Conservation (phyloP, 1,140 invertebrate species). For the Zophobas morio region DNA sequence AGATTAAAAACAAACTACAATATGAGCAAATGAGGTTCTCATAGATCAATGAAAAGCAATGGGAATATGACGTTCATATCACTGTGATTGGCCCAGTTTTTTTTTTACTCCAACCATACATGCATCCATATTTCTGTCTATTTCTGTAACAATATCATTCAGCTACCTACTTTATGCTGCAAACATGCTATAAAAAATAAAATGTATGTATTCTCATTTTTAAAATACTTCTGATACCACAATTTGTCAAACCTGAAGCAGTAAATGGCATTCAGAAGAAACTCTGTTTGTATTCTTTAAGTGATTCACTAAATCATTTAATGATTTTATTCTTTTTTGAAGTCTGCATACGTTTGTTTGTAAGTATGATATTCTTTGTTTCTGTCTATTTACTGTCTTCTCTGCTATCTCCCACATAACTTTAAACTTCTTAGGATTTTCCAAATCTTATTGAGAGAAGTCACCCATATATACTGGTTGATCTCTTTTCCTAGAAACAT, state of each 20-base stretch:
- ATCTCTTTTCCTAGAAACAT: conserved; percentile 21
- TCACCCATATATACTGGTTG: conserved; percentile 23
- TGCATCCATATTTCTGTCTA: no score
- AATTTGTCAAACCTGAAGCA: conserved; percentile 24
- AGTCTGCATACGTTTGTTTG: conserved; percentile 1
- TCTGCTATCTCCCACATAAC: conserved; percentile 27
- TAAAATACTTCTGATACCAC: not conserved
- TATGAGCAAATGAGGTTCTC: no score
- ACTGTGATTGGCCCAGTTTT: no score
- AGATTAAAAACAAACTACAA: no score
- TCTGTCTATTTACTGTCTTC: conserved; percentile 1
- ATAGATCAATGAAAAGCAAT: no score
- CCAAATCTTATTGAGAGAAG: conserved; percentile 5
- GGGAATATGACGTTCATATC: no score
- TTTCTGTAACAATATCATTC: no score
- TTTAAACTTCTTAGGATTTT: conserved; percentile 17
- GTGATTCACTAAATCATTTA: conserved; percentile 18
- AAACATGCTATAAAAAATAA: not conserved
- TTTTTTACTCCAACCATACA: no score
- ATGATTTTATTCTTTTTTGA: conserved; percentile 33
- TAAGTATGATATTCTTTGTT: conserved; percentile 18
- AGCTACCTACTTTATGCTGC: not conserved
- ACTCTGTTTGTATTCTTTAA: conserved; percentile 16
- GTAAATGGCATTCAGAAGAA: conserved; percentile 12
- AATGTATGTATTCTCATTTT: not conserved